Conservation (phyloP, 2,888 invertebrate species). For the Miltochrista miniata region DNA sequence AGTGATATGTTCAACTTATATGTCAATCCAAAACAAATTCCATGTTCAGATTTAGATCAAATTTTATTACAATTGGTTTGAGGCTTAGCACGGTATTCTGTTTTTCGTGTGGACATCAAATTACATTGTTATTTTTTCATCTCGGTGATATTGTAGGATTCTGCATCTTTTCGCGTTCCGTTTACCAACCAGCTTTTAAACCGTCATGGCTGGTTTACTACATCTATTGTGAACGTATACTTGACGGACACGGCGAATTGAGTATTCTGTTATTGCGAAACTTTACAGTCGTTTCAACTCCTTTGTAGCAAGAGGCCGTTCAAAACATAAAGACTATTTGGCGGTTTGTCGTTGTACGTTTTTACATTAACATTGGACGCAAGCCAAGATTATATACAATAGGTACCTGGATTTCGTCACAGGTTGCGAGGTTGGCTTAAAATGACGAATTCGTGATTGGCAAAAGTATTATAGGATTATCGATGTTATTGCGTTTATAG, state of each 20-base stretch:
- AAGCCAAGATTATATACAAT: conserved; percentile 60
- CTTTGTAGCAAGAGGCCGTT: conserved; percentile 24
- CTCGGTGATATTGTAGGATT: too few species aligned
- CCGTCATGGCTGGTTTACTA: background rate
- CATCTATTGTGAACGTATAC: conserved; percentile 12
- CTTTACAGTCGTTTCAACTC: conserved; percentile 6
- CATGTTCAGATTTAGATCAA: too few species aligned
- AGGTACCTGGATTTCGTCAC: conserved; percentile 52
- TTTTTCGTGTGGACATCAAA: too few species aligned
- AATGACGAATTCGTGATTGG: conserved; percentile 21
- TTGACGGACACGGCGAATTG: conserved; percentile 29
- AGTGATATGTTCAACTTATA: too few species aligned
- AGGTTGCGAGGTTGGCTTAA: conserved; percentile 52
- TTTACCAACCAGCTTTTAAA: background rate
- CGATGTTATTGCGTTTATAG: too few species aligned
- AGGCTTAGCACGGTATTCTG: too few species aligned
- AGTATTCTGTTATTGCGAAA: conserved; percentile 10
- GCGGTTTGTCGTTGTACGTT: conserved; percentile 43
- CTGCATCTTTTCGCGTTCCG: too few species aligned
- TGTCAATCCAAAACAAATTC: too few species aligned
- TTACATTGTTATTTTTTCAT: too few species aligned
- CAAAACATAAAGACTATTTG: conserved; percentile 39
- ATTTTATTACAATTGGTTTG: too few species aligned
- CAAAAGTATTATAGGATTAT: background rate
- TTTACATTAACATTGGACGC: conserved; percentile 60